phyloP scores from a whole-genome alignment of 2,888 invertebrate genomes.

The Amphiduros pacificus region DNA sequence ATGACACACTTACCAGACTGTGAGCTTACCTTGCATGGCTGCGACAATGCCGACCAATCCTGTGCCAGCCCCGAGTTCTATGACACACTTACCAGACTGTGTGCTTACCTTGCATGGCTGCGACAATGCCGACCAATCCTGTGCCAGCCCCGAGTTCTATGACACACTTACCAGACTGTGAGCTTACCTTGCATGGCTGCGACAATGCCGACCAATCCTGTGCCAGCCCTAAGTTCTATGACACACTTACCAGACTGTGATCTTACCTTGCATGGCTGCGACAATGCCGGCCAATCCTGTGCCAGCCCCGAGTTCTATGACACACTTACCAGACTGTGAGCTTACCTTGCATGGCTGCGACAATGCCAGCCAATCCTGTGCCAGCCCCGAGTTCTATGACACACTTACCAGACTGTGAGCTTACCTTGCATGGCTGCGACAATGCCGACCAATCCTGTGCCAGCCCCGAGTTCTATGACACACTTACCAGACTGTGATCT shows the following conservation, averaged over 20 bases:
- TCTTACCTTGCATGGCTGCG: conserved; percentile 46
- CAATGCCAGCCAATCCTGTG: conserved; percentile 54
- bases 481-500: conserved; percentile 29
- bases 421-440: conserved; percentile 49
- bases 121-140: conserved; percentile 54
- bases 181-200: conserved; percentile 48
- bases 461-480: conserved; percentile 56
- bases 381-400: conserved; percentile 57
- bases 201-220: conserved; percentile 55
- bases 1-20: no score
- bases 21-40: conserved; percentile 42
- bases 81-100: conserved; percentile 31
- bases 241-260: no score
- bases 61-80: conserved; percentile 57
- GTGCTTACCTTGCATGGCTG: conserved; percentile 44
- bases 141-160: conserved; percentile 58
- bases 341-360: conserved; percentile 48
- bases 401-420: no score
- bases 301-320: conserved; percentile 57
- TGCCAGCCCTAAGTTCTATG: conserved; percentile 56
- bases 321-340: conserved; percentile 12
- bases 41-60: conserved; percentile 55
- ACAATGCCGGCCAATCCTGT: conserved; percentile 56
- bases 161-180: no score
- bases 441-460: conserved; percentile 56